Percentiles rank a stretch among this genome's conserved stretches.
These are phyloP conservation scores for Cheilosia vulpina DNA, from an alignment of 2,888 invertebrate genomes.

Conservation along the genomic window DNA sequence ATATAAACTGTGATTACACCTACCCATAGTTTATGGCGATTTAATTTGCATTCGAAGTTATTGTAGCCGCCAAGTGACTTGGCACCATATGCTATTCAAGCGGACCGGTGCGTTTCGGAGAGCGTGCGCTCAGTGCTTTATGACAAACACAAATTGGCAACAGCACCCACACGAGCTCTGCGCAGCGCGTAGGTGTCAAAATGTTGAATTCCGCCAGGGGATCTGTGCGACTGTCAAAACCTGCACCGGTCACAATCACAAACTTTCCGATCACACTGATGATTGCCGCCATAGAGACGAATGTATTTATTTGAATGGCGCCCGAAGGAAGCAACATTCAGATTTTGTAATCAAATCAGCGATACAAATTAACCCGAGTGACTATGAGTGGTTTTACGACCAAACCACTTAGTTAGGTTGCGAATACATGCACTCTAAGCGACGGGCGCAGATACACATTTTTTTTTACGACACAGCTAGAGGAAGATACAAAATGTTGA, in stretches of 20 bases:
- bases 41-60: conserved; percentile 74
- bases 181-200: conserved; percentile 55
- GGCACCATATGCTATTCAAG: conserved; percentile 28
- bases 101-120: conserved; percentile 34
- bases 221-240: conserved; percentile 37
- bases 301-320: conserved; percentile 49
- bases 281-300: conserved; percentile 31
- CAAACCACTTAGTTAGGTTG: conserved; percentile 51
- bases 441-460: conserved; percentile 18
- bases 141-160: conserved; percentile 67
- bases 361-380: conserved; percentile 58
- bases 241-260: conserved; percentile 28
- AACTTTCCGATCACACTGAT: conserved; percentile 33
- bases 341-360: conserved; percentile 65
- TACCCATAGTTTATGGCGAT: conserved; percentile 65
- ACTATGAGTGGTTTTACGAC: conserved; percentile 54
- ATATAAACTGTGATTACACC: conserved; percentile 71
- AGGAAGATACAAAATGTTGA: conserved; percentile 30
- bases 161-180: conserved; percentile 28
- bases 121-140: conserved; percentile 49
- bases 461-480: conserved; percentile 27
- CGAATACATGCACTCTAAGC: conserved; percentile 52
- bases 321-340: conserved; percentile 45
- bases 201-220: conserved; percentile 47
- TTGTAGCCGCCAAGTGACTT: conserved; percentile 48